A percentile compares a stretch with the other conserved stretches of the same genome.
Evolutionary conservation across 2,888 invertebrate genomes (phyloP).

Genomic region (Sialis lutaria): DNA sequence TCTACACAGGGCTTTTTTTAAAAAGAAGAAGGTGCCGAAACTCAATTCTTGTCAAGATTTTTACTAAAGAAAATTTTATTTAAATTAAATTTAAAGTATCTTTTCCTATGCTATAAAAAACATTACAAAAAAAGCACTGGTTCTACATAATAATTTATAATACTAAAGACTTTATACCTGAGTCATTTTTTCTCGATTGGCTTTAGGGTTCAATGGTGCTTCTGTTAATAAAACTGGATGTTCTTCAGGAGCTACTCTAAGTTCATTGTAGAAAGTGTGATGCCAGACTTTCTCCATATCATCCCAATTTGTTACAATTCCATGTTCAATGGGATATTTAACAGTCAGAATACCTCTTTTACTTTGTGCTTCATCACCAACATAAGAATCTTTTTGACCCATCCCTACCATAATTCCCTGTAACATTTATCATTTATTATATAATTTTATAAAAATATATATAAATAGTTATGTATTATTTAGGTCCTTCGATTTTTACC

Average conservation of each 20-base stretch:
- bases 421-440: neutral
- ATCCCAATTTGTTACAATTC: constrained; percentile 96
- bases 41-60: no score
- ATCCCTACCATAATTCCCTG: constrained; percentile 88
- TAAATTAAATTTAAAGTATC: no score
- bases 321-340: constrained; percentile 94
- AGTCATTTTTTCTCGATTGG: constrained; percentile 80
- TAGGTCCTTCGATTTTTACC: no score
- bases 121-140: no score
- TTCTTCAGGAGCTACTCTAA: constrained; percentile 87
- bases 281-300: constrained; percentile 99
- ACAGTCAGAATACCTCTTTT: constrained; percentile 91
- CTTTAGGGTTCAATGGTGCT: constrained; percentile 77
- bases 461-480: no score
- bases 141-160: neutral
- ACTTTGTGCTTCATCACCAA: constrained; percentile 92
- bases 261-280: constrained; percentile 96
- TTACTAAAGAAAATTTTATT: no score
- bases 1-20: no score
- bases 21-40: no score
- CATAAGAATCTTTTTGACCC: constrained; percentile 95
- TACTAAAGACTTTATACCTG: neutral
- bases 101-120: no score
- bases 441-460: no score
- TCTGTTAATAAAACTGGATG: constrained; percentile 78